Base-by-base conservation (phyloP, 2,888 invertebrate species). In the Hedya salicella region DNA sequence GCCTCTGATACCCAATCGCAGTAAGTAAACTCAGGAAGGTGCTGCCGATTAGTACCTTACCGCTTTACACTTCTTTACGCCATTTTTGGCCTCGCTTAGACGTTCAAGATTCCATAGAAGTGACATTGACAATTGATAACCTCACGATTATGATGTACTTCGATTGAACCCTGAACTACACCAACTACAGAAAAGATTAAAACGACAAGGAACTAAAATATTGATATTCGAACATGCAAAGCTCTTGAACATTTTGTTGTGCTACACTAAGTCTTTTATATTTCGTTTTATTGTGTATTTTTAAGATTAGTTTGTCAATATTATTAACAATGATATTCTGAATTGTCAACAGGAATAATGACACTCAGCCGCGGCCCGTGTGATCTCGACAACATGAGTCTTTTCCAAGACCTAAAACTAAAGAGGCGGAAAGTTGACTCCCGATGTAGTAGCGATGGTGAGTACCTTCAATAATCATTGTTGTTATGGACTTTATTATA, bases 321-420 rank as follows among this genome's bases (percentile, higher is more conserved):
- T 53, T 54, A 61, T 49, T 66, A 66, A 66, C 65, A 53, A 32
- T 61, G 39, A 36, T 25, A 40, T 66, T 66, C 49, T 66, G 60
- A 40, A 49, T 66, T 91, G 88, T 86, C 73, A 68, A 70, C 94
- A 97, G 97, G 97, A 97, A 97, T 97, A 97, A 97, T 97, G 97
- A 97, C 97, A 96, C 96, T 97, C 95, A 97, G 97, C 96, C 97
- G 97, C 95, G 96, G 96, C 95, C 97, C 97, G 95, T 97, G 97
- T 94, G 97, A 97, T 95, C 96, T 97, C 95, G 97, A 97, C 96
- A 97, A 97, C 94, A 98, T 98, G 98, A 98, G 98, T 96, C 97
- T 98, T 94, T 98, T 98, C 95, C 98, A 98, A 95, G 98, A 98
- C 95, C 96, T 98, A 94, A 98, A 98, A 95, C 94, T 98, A 93